Percentiles rank a stretch among this genome's conserved stretches.
Evolutionary conservation across 2,888 invertebrate genomes (phyloP).

Genomic region (Standfussiana lucernea): DNA sequence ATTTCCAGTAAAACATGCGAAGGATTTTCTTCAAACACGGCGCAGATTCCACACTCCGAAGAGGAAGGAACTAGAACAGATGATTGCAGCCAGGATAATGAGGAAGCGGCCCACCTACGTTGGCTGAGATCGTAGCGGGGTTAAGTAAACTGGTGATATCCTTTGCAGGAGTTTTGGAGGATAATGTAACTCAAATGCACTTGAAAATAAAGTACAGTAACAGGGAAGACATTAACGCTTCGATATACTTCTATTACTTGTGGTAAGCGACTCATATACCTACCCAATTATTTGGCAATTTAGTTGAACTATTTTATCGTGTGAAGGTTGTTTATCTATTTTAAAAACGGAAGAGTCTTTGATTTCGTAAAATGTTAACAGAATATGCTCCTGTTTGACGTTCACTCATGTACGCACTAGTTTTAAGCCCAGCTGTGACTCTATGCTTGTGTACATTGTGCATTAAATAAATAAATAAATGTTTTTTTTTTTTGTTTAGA

Average conservation of each 20-base stretch:
- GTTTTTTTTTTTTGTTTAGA: too few species aligned
- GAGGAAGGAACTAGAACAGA: constrained; percentile 49
- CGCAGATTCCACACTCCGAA: constrained; percentile 56
- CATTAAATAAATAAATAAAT: too few species aligned
- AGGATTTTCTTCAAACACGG: constrained; percentile 36
- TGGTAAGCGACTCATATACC: too few species aligned
- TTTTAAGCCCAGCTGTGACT: too few species aligned
- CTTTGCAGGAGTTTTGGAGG: neutral
- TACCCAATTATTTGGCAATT: too few species aligned
- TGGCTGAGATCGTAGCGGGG: constrained; percentile 3
- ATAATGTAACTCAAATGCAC: neutral
- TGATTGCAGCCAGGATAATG: constrained; percentile 57
- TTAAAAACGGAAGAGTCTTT: too few species aligned
- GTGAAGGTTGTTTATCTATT: too few species aligned
- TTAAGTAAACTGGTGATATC: constrained; percentile 40
- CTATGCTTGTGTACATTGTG: too few species aligned
- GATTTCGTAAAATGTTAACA: too few species aligned
- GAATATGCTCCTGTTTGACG: neutral
- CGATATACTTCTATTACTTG: neutral
- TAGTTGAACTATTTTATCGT: too few species aligned
- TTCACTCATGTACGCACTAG: too few species aligned
- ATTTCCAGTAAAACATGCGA: constrained; percentile 23
- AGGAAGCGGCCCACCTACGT: constrained; percentile 61
- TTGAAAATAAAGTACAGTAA: neutral
- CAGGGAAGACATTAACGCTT: neutral